Evolutionary conservation across 2,113 vertebrate genomes (phyloP).

Genomic region (Paraplagusia blochii): DNA sequence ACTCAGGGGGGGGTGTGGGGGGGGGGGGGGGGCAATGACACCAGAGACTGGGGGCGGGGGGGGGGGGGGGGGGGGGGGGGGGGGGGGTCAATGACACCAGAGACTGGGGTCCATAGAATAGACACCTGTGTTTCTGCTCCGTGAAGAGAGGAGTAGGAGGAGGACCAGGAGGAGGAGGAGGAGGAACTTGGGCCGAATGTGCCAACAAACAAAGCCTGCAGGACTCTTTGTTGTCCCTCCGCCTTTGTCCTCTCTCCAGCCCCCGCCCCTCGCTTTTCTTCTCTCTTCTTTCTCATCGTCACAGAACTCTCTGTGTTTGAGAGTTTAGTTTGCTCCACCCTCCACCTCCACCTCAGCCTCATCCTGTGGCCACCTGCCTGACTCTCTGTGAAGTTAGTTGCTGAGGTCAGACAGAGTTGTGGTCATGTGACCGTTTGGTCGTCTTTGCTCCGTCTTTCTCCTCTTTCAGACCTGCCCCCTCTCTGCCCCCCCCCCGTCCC

Average conservation of each 20-base stretch:
- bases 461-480: slow-evolving; percentile 58
- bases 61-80: slow-evolving; percentile 9
- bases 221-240: slow-evolving; percentile 70
- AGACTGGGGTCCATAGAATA: slow-evolving; percentile 34
- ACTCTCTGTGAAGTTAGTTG: slow-evolving; percentile 52
- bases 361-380: slow-evolving; percentile 60
- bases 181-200: slow-evolving; percentile 70
- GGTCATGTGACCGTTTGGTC: slow-evolving; percentile 4
- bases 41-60: slow-evolving; percentile 19
- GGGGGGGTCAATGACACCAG: too few relatives aligned
- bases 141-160: slow-evolving; percentile 63
- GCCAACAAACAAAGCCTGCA: slow-evolving; percentile 76
- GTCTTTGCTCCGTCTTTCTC: slow-evolving; percentile 26
- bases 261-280: slow-evolving; percentile 55
- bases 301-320: slow-evolving; percentile 56
- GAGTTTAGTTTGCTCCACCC: slow-evolving; percentile 57
- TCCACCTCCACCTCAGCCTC: slow-evolving; percentile 57
- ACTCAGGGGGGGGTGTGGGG: background rate
- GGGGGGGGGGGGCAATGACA: slow-evolving; percentile 41
- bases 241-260: slow-evolving; percentile 57
- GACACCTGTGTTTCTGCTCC: slow-evolving; percentile 70
- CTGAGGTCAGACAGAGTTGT: too few relatives aligned
- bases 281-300: slow-evolving; percentile 26
- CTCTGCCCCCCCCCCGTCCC: slow-evolving; percentile 2
- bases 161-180: slow-evolving; percentile 68